phyloP scores from a whole-genome alignment of 2,888 invertebrate genomes.

The Phengaris alcon region DNA sequence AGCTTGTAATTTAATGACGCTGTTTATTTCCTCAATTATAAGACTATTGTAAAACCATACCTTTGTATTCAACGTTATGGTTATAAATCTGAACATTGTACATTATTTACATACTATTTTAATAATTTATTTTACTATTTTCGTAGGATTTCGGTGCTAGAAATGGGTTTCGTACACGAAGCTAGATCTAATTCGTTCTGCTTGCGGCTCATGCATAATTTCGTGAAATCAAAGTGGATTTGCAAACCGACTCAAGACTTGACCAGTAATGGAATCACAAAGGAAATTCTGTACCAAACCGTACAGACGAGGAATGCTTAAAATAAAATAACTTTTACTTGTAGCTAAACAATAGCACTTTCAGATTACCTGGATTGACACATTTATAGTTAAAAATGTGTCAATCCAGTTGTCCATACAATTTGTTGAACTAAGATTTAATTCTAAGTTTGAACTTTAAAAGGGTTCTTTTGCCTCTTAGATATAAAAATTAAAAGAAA shows the following conservation, averaged over 20 bases:
- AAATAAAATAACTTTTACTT: too few relatives aligned
- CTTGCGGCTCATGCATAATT: conserved; percentile 24
- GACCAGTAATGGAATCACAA: conserved; percentile 11
- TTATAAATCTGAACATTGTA: background rate
- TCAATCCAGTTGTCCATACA: too few relatives aligned
- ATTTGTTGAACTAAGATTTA: too few relatives aligned
- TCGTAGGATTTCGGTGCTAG: background rate
- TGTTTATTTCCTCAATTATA: too few relatives aligned
- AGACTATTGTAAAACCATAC: background rate
- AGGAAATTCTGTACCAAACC: conserved; percentile 8
- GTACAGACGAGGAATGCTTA: background rate
- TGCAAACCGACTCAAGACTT: conserved; percentile 22
- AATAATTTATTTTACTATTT: background rate
- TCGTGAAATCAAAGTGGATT: conserved; percentile 17
- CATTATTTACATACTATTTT: background rate
- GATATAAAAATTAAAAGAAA: too few relatives aligned
- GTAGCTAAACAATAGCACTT: too few relatives aligned
- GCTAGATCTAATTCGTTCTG: background rate
- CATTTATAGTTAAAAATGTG: too few relatives aligned
- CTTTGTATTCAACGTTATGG: background rate
- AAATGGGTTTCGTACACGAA: background rate
- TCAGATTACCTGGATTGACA: too few relatives aligned
- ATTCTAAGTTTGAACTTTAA: too few relatives aligned
- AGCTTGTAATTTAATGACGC: too few relatives aligned
- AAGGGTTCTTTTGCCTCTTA: too few relatives aligned